Evolutionary conservation across 2,797 vertebrate species (phyloP).

Genomic region (Numenius phaeopus): DNA sequence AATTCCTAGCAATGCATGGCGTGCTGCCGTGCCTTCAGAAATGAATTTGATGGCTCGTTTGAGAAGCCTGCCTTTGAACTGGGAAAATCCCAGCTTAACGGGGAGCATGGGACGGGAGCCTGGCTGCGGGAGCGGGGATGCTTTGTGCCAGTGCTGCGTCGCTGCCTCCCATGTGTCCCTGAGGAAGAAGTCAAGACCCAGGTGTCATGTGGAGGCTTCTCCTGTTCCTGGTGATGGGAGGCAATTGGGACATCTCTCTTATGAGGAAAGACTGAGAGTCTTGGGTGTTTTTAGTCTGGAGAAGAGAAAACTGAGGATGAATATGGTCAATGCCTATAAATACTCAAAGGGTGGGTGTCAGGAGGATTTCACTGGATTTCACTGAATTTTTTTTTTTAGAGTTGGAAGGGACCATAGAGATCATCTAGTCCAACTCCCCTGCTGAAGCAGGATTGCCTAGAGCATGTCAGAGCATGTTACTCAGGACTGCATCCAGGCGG

Average conservation of each 20-base stretch:
- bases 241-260: not conserved
- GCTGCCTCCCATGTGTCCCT: not conserved
- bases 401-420: too few relatives aligned
- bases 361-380: too few relatives aligned
- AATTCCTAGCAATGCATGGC: not conserved
- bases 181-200: fast-evolving
- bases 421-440: too few relatives aligned
- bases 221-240: not conserved
- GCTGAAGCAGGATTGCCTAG: too few relatives aligned
- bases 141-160: fast-evolving
- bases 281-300: too few relatives aligned
- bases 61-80: not conserved
- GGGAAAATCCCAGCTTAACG: not conserved
- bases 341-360: too few relatives aligned
- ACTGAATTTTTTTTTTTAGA: too few relatives aligned
- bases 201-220: not conserved
- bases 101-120: not conserved
- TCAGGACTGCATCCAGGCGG: too few relatives aligned
- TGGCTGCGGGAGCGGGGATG: not conserved
- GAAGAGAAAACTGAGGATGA: too few relatives aligned
- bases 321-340: too few relatives aligned
- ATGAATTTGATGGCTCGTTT: fast-evolving
- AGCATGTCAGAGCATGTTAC: too few relatives aligned
- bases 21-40: not conserved
- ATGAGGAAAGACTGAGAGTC: too few relatives aligned